These are phyloP conservation scores for Xylota segnis DNA, from an alignment of 2,888 invertebrate genomes.

Conservation along the genomic window DNA sequence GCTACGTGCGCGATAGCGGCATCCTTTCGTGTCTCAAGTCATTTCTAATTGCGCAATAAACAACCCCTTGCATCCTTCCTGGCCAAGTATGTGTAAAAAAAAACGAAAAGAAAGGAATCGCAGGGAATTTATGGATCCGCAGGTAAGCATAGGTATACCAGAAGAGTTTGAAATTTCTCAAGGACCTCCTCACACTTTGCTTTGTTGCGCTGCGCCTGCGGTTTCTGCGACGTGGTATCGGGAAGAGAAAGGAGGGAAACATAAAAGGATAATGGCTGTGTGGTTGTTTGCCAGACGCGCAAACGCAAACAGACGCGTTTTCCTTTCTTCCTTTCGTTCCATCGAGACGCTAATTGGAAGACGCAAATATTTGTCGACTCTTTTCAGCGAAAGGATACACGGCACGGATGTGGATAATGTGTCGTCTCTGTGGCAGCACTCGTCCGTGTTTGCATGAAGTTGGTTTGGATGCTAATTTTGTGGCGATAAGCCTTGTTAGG, in stretches of 20 bases:
- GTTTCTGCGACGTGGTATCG: conserved; percentile 57
- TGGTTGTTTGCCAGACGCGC: conserved; percentile 54
- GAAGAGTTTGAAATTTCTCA: conserved; percentile 35
- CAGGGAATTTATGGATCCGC: conserved; percentile 14
- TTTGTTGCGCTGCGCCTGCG: conserved; percentile 46
- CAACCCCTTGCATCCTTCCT: conserved; percentile 62
- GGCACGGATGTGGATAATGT: conserved; percentile 15
- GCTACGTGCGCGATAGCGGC: conserved; percentile 52
- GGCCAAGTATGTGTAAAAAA: neutral
- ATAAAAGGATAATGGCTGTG: conserved; percentile 67
- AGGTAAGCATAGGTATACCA: conserved; percentile 38
- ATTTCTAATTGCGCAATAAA: conserved; percentile 73
- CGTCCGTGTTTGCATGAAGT: conserved; percentile 33
- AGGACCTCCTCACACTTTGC: conserved; percentile 52
- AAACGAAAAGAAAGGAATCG: conserved; percentile 11
- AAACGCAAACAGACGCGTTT: conserved; percentile 60
- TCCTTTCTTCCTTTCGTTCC: conserved; percentile 8
- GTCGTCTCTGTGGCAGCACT: conserved; percentile 16
- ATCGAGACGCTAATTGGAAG: conserved; percentile 69
- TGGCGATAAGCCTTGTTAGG: conserved; percentile 48
- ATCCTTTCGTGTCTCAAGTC: conserved; percentile 69
- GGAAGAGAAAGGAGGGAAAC: conserved; percentile 9
- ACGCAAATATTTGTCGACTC: conserved; percentile 70
- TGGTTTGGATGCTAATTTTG: conserved; percentile 70
- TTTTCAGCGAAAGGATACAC: conserved; percentile 49